Evolutionary conservation across 1,140 invertebrate species (phyloP).

Genomic region (Magallana ariakensis): DNA sequence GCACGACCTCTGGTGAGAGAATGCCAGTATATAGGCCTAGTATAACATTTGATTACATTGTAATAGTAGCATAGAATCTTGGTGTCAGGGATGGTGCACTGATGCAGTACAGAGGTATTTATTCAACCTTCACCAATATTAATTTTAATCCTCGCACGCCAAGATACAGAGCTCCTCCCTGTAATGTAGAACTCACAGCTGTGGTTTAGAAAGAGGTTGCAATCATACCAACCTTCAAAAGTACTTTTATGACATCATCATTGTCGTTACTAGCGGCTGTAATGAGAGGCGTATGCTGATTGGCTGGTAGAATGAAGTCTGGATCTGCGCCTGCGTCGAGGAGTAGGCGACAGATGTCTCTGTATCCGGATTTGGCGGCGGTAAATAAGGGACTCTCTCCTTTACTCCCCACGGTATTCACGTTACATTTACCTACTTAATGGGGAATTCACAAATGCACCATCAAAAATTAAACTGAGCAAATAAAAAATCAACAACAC

Average conservation of each 20-base stretch:
- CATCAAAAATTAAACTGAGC: too few species aligned
- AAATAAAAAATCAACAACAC: too few species aligned
- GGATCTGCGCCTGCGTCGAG: constrained; percentile 59
- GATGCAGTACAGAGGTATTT: not conserved
- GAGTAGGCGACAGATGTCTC: constrained; percentile 47
- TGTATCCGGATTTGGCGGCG: constrained; percentile 52
- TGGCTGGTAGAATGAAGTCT: constrained; percentile 61
- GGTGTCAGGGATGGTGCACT: not conserved
- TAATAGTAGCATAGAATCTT: too few species aligned
- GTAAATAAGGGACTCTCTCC: constrained; percentile 59
- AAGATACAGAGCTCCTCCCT: not conserved
- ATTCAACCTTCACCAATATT: not conserved
- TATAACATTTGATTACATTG: too few species aligned
- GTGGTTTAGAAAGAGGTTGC: not conserved
- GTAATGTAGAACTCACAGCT: not conserved
- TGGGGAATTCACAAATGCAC: not conserved
- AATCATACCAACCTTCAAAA: constrained; percentile 62
- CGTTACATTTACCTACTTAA: constrained; percentile 47
- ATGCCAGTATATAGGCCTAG: too few species aligned
- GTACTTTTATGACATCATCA: constrained; percentile 60
- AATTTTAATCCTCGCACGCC: not conserved
- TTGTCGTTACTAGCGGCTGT: constrained; percentile 65
- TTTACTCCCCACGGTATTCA: constrained; percentile 45
- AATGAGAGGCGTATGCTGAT: constrained; percentile 65
- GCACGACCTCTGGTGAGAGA: too few species aligned